Conservation (phyloP, 2,113 vertebrate genomes). For the Microtus ochrogaster region DNA sequence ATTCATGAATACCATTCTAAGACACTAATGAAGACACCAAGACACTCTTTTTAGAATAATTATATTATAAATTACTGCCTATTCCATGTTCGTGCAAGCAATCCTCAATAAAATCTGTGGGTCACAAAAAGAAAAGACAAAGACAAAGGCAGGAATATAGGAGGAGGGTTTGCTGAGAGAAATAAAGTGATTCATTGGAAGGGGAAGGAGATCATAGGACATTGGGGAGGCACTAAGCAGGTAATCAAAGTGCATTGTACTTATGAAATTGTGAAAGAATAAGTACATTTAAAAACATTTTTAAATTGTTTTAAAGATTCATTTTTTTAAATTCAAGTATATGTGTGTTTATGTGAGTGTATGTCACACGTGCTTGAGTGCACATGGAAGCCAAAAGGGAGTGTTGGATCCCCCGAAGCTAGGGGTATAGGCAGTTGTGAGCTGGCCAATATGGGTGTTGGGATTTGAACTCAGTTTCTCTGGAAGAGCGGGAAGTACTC, state of each 20-base stretch:
- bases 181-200: neutral
- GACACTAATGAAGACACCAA: neutral
- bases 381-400: neutral
- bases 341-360: neutral
- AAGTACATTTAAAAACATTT: neutral
- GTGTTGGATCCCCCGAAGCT: neutral
- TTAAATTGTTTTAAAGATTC: neutral
- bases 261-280: neutral
- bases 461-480: neutral
- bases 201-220: neutral
- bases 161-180: neutral
- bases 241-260: neutral
- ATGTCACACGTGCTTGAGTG: neutral
- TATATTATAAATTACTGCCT: neutral
- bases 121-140: neutral
- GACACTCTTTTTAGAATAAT: neutral
- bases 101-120: neutral
- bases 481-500: neutral
- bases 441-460: neutral
- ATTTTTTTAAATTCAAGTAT: neutral
- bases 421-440: neutral
- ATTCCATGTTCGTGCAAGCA: neutral
- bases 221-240: no score
- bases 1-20: conserved; percentile 12
- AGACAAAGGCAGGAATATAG: neutral